These are phyloP conservation scores for Porites lutea DNA, from an alignment of 64 coral and sea anemone genomes.

Conservation along the genomic window DNA sequence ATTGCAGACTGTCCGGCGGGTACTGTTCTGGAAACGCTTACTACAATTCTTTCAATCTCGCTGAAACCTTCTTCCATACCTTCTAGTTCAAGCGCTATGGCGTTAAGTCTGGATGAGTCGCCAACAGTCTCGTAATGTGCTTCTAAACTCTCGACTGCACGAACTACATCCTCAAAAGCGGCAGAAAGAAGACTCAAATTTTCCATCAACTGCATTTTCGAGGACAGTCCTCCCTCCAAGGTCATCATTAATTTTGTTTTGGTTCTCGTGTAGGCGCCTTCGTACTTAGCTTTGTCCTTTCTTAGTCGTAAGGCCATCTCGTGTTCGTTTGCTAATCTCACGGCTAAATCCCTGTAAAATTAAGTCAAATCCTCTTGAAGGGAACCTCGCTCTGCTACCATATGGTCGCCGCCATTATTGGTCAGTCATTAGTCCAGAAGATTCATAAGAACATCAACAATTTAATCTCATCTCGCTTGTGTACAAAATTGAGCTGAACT, in stretches of 20 bases:
- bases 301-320: neutral
- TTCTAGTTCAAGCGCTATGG: constrained; percentile 5
- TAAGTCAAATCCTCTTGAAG: no score
- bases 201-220: constrained; percentile 29
- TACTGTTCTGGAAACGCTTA: no score
- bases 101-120: neutral
- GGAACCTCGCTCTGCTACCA: no score
- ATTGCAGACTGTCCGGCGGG: neutral
- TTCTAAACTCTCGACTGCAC: constrained; percentile 18
- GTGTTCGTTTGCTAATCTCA: no score
- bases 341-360: no score
- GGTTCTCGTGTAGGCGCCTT: constrained; percentile 25
- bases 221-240: constrained; percentile 22
- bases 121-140: neutral
- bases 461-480: no score
- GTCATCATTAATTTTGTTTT: constrained; percentile 12
- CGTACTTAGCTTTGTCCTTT: constrained; percentile 12
- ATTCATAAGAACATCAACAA: no score
- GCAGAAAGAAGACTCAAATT: constrained; percentile 15
- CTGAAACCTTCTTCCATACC: constrained; percentile 1
- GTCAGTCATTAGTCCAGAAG: no score
- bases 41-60: constrained; percentile 12
- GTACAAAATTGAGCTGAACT: no score
- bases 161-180: neutral
- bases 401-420: no score